These are phyloP conservation scores for Mugil cephalus DNA, from an alignment of 2,113 vertebrate genomes.

Conservation along the genomic window DNA sequence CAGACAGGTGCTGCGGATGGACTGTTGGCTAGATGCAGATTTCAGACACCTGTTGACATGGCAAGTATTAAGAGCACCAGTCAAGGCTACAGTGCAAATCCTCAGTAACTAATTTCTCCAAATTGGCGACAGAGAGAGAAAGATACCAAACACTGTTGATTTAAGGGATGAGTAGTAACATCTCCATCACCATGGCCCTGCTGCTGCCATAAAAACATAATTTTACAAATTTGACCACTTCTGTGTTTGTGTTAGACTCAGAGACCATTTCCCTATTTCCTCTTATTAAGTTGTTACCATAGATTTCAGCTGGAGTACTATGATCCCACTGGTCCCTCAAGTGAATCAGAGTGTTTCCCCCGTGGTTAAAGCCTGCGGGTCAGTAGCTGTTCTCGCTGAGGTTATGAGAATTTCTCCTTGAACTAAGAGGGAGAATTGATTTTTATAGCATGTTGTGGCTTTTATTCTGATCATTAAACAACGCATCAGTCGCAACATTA, in stretches of 20 bases:
- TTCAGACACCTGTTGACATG: not conserved
- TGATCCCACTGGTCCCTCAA: not conserved
- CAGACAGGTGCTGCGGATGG: conserved; percentile 20
- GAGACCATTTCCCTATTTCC: conserved; percentile 4
- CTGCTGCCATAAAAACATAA: no score
- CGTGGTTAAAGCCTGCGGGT: not conserved
- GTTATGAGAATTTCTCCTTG: conserved; percentile 3
- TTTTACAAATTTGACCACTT: no score
- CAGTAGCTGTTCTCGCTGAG: not conserved
- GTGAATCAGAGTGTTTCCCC: not conserved
- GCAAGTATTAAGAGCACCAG: no score
- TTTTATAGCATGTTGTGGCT: conserved; percentile 21
- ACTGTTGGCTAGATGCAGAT: not conserved
- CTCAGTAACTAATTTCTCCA: no score
- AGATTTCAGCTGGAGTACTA: not conserved
- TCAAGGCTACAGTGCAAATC: no score
- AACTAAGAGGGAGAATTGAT: conserved; percentile 6
- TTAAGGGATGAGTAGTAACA: no score
- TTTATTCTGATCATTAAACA: conserved; percentile 44
- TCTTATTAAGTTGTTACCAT: conserved; percentile 12
- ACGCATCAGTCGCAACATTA: conserved; percentile 9
- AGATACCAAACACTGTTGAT: no score
- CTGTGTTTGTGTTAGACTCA: not conserved
- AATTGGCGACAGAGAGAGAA: no score
- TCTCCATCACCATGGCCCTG: no score